Evolutionary conservation across 2,888 invertebrate genomes (phyloP).

Genomic region (Chelonus formosanus): DNA sequence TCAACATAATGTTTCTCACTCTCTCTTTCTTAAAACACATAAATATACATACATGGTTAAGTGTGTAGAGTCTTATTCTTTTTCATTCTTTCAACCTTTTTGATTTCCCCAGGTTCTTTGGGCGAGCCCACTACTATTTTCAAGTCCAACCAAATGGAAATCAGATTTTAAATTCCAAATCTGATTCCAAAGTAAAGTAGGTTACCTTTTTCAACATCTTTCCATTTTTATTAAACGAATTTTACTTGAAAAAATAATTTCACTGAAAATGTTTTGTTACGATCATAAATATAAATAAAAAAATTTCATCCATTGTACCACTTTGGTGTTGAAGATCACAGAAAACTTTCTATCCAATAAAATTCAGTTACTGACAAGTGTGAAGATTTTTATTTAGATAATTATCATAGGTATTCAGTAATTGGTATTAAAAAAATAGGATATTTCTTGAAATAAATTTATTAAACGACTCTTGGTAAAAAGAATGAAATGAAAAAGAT

Average conservation of each 20-base stretch:
- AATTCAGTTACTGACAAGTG: no score
- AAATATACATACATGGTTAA: constrained; percentile 3
- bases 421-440: no score
- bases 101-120: constrained; percentile 38
- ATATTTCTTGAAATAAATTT: no score
- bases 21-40: constrained; percentile 28
- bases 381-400: no score
- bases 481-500: no score
- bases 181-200: constrained; percentile 51
- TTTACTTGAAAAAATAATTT: constrained; percentile 1
- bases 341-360: no score
- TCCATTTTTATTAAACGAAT: constrained; percentile 6
- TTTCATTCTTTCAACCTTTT: constrained; percentile 17
- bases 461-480: no score
- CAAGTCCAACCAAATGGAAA: constrained; percentile 45
- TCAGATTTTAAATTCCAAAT: constrained; percentile 54
- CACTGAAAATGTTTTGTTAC: no score
- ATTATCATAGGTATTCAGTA: no score
- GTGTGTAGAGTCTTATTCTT: background rate
- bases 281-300: no score
- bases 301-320: no score
- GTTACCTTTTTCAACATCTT: constrained; percentile 47
- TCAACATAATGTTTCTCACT: constrained; percentile 45
- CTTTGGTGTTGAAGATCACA: no score
- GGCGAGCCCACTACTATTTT: constrained; percentile 35